A percentile compares a stretch with the other conserved stretches of the same genome.
Conservation (phyloP, 1,140 invertebrate genomes). For the Aricia agestis region DNA sequence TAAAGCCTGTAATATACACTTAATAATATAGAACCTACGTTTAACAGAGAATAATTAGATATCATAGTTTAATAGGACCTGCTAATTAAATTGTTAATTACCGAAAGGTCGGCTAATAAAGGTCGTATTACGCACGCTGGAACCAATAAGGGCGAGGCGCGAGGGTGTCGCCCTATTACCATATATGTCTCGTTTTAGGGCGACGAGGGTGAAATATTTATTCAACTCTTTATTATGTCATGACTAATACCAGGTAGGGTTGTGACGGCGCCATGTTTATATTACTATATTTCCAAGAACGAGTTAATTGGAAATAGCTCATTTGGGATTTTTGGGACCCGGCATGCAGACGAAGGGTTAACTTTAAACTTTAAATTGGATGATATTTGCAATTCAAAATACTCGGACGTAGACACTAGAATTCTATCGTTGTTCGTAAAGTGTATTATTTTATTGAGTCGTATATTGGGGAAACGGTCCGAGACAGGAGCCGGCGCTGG, state of each 20-base stretch:
- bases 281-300: neutral
- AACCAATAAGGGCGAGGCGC: neutral
- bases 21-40: no score
- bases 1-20: no score
- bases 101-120: conserved; percentile 12
- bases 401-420: neutral
- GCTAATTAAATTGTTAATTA: conserved; percentile 16
- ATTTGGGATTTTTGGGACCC: neutral
- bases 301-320: neutral
- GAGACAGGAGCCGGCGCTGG: no score
- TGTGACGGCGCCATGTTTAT: neutral
- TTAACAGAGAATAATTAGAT: neutral
- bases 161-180: conserved; percentile 1
- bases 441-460: neutral
- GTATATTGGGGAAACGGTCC: neutral
- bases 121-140: neutral
- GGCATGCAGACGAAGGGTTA: no score
- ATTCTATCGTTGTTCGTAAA: neutral
- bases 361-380: no score
- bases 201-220: neutral
- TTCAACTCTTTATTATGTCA: conserved; percentile 3
- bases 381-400: no score
- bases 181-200: conserved; percentile 8
- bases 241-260: neutral
- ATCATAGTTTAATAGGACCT: neutral